Evolutionary conservation across 2,113 vertebrate species (phyloP), one percentile per base, ranked within the genome.

Genomic region (Hystrix cristata): DNA sequence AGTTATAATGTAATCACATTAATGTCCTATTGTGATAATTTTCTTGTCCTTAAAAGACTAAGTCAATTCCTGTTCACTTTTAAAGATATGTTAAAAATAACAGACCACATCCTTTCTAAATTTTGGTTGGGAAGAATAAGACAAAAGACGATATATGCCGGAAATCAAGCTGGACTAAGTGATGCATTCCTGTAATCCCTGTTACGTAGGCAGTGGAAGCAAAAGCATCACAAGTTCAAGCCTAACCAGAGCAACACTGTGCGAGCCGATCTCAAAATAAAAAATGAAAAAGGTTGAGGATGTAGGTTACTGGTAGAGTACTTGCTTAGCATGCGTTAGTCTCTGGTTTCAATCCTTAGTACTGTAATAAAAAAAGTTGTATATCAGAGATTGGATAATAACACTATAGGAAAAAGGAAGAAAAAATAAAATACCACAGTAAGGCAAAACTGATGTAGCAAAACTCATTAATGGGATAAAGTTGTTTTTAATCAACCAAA

Each of bases 361-460:
- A 46, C 21, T 43, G 25, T 48, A 74, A 48, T 71, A 23, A 46
- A 74, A 74, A 74, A 25, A 13, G 21, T 46, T 74, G 23, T 43
- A 14, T 14, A 46, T 23, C 43, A 48, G 71, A 91, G 62, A 53
- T 72, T 16, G 81, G 65, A 86, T 89, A 92, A 55, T 89, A 53
- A 95, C 53, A 89, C 80, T 29, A 48, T 59, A 79, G 21, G 31
- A 51, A 76, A 79, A 5, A 92, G n/a, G 2, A 55, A 91, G 69
- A 86, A 83, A 74, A 79, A 59, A 90, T 18, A 74, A 92, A 92
- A 90, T 48, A 10, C 29, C 38, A 87, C 38, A 83, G 90, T 83
- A 83, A 79, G 19, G 11, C 46, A 64, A 81, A 16, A 5, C 38
- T 88, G 18, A 14, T 57, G 65, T n/a, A 43, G 7, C 2, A 88